Percentiles rank a stretch among this genome's conserved stretches.
Conservation (phyloP, 2,888 invertebrate genomes). For the Petrolisthes manimaculis region DNA sequence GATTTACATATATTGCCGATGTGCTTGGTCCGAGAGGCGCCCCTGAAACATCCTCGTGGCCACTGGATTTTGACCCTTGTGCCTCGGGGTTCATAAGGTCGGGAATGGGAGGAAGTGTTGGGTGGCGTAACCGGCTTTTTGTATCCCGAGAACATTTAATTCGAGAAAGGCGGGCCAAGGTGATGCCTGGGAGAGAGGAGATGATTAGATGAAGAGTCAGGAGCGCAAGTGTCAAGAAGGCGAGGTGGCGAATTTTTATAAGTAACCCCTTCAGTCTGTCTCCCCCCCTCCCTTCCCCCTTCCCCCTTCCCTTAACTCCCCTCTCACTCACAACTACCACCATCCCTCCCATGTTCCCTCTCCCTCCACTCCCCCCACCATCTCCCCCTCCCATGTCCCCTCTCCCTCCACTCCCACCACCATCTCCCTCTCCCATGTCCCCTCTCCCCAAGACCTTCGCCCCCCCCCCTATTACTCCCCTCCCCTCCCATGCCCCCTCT, state of each 20-base stretch:
- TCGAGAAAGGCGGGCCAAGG: constrained; percentile 62
- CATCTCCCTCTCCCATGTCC: neutral
- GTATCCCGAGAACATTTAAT: constrained; percentile 45
- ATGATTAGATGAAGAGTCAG: constrained; percentile 58
- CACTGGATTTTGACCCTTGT: constrained; percentile 15
- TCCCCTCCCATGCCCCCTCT: neutral
- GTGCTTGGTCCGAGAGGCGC: constrained; percentile 32
- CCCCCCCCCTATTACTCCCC: neutral
- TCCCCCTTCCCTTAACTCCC: neutral
- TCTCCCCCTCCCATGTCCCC: neutral
- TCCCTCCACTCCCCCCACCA: neutral
- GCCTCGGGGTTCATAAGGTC: neutral
- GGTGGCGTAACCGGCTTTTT: constrained; percentile 37
- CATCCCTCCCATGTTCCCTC: neutral
- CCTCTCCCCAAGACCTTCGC: neutral
- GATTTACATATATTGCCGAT: constrained; percentile 65
- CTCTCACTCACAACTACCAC: neutral
- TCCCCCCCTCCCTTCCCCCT: neutral
- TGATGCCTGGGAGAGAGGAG: constrained; percentile 44
- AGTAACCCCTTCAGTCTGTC: constrained; percentile 37
- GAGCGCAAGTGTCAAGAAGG: constrained; percentile 48
- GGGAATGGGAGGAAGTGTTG: neutral
- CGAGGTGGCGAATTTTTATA: constrained; percentile 59
- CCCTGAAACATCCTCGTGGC: neutral
- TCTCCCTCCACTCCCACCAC: neutral